These are phyloP conservation scores for Lagenorhynchus albirostris DNA, from an alignment of 2,113 vertebrate species.

Conservation along the genomic window DNA sequence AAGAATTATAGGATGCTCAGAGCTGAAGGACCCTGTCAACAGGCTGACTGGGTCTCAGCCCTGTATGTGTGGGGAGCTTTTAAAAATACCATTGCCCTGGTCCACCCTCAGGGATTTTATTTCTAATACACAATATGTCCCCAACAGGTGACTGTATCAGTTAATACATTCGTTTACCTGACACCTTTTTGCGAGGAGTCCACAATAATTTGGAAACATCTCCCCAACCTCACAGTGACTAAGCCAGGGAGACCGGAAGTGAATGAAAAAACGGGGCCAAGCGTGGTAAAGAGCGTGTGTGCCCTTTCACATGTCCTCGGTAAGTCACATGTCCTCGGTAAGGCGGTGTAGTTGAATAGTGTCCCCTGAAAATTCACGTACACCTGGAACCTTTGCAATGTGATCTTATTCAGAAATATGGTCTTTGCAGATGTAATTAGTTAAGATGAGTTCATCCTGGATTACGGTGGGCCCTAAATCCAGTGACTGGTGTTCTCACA, in stretches of 20 bases:
- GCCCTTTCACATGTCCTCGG: neutral
- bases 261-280: neutral
- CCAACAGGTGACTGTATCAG: neutral
- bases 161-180: neutral
- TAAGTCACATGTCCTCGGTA: neutral
- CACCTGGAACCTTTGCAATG: neutral
- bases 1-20: neutral
- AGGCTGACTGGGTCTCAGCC: neutral
- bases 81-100: neutral
- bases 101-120: neutral
- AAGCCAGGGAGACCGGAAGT: neutral
- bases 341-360: neutral
- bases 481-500: neutral
- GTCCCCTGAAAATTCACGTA: neutral
- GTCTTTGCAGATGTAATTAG: neutral
- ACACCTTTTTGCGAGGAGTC: neutral
- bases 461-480: neutral
- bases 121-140: neutral
- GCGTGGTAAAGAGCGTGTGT: rapidly evolving
- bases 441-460: neutral
- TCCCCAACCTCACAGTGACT: neutral
- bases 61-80: neutral
- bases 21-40: neutral
- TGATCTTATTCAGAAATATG: neutral
- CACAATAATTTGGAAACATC: neutral